Conservation (phyloP, 2,113 vertebrate genomes). For the Apaloderma vittatum region DNA sequence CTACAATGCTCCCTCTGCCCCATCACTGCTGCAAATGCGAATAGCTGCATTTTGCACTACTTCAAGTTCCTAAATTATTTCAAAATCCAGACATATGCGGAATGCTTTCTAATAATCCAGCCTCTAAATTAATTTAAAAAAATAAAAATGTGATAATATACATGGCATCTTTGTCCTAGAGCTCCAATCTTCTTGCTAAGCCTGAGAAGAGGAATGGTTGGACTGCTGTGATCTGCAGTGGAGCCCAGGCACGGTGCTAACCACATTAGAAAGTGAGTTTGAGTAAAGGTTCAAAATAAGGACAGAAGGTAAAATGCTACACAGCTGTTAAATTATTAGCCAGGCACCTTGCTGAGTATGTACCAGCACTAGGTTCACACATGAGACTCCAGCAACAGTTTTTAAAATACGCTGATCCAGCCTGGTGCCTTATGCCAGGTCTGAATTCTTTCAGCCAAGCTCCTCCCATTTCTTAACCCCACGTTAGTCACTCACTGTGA, state of each 20-base stretch:
- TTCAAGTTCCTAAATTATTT: background rate
- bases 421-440: background rate
- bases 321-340: background rate
- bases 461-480: conserved; percentile 10
- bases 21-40: background rate
- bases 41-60: background rate
- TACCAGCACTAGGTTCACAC: background rate
- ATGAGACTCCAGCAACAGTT: accelerated
- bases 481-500: background rate
- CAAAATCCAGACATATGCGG: background rate
- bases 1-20: background rate
- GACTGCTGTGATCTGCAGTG: background rate
- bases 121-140: background rate
- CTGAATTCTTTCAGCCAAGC: background rate
- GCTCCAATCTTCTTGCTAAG: background rate
- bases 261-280: background rate
- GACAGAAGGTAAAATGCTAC: background rate
- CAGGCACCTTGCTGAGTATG: background rate
- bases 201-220: background rate
- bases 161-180: background rate
- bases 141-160: background rate
- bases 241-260: background rate
- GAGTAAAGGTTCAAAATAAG: background rate
- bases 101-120: background rate
- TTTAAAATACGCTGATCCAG: background rate